Evolutionary conservation across 1,140 invertebrate genomes (phyloP).

Genomic region (Matsumurasca onukii): DNA sequence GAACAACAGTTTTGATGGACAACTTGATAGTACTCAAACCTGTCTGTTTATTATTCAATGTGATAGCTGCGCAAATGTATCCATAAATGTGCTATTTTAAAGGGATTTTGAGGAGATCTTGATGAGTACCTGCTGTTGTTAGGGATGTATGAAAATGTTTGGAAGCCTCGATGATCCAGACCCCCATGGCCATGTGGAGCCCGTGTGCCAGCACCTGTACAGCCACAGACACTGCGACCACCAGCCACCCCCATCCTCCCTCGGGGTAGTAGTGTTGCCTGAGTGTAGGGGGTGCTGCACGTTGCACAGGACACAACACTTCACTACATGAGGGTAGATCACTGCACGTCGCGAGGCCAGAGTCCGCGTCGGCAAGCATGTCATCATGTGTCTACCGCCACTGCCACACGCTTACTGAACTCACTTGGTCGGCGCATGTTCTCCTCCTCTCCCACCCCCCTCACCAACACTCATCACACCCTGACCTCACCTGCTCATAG

Average conservation of each 20-base stretch:
- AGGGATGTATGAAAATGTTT: constrained; percentile 38
- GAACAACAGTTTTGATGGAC: no score
- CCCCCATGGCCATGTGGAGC: constrained; percentile 51
- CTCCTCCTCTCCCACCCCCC: no score
- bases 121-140: constrained; percentile 43
- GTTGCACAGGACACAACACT: constrained; percentile 37
- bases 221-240: constrained; percentile 54
- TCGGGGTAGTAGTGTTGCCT: constrained; percentile 65
- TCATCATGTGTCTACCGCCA: no score
- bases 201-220: constrained; percentile 56
- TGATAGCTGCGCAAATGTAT: no score
- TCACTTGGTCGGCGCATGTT: no score
- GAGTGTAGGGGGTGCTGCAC: constrained; percentile 46
- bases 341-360: constrained; percentile 43
- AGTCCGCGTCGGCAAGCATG: constrained; percentile 38
- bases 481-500: no score
- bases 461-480: no score
- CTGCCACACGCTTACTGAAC: no score
- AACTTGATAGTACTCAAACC: no score
- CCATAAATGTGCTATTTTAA: no score
- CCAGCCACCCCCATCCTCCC: constrained; percentile 67
- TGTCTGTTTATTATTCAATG: no score
- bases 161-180: constrained; percentile 44
- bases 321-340: constrained; percentile 43
- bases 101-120: no score